Evolutionary conservation across 2,888 invertebrate genomes (phyloP), one percentile per base, ranked within the genome.

Genomic region (Parascotia fuliginaria): DNA sequence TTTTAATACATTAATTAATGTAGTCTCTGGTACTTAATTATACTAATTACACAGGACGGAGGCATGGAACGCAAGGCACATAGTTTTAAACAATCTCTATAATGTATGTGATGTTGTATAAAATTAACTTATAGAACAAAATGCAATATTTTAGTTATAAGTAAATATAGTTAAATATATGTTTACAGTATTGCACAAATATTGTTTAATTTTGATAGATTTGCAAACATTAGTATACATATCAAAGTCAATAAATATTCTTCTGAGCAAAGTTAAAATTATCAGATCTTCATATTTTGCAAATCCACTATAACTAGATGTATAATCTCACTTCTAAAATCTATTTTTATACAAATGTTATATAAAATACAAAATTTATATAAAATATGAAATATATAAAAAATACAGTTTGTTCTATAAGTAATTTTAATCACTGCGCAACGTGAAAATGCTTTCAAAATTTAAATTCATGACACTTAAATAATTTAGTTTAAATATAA

Each of bases 31-130:
- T 40, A 34, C 40, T 16, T 39, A 46, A 46, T 16, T 34, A 45
- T 9, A 40, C 27, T 45, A 45, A 15, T 13, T 24, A 42, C 31
- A 32, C 36, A 42, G 73, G 72, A 74, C 72, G 73, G 73, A 71
- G 55, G 15, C 70, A 76, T 72, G 73, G 77, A 77, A 77, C 75
- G 70, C 71, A 24, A 64, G 71, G 70, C 73, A 75, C 73, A 55
- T 39, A 40, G 34, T 45, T 52, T 49, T 36, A 42, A 44, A 49
- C 38, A 7, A 39, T 43, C 27, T 38, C 43, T 56, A 27, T 39
- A 45, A 27, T 22, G 36, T 49, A n/a, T n/a, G 56, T 60, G 53
- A 50, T 49, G 47, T 33, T 38, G 45, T 31, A 39, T 24, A 42
- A 53, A 55, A 47, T 15, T 53, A 59, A 65, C 59, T 51, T 55